Evolutionary conservation across 2,113 vertebrate genomes (phyloP).

Genomic region (Phalacrocorax brasilianus): DNA sequence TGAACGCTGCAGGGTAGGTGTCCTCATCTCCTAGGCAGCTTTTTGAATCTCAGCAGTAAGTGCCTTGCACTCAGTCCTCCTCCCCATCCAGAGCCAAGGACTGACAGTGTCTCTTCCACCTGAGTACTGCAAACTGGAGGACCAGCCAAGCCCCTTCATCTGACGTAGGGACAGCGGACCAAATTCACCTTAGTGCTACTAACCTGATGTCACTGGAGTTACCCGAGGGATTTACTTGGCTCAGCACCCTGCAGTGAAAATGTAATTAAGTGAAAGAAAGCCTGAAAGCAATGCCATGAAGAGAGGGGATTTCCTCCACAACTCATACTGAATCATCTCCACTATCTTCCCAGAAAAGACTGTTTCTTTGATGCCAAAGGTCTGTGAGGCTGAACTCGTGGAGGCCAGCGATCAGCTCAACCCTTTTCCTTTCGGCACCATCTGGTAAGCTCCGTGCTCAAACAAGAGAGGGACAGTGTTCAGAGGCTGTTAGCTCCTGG

Average conservation of each 20-base stretch:
- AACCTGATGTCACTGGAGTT: background rate
- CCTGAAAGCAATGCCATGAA: background rate
- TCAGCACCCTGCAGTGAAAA: background rate
- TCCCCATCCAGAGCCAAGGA: background rate
- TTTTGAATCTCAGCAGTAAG: background rate
- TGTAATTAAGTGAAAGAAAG: background rate
- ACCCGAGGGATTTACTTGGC: background rate
- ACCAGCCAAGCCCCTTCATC: background rate
- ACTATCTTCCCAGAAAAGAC: background rate
- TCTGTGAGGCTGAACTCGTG: background rate
- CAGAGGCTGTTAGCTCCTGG: background rate
- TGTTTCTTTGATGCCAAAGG: background rate
- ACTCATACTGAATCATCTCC: background rate
- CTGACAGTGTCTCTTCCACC: background rate
- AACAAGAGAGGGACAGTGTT: background rate
- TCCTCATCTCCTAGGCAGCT: background rate
- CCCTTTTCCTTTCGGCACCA: background rate
- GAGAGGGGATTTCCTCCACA: background rate
- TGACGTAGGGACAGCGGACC: background rate
- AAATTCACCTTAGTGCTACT: background rate
- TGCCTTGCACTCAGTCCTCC: background rate
- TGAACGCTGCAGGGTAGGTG: rapidly evolving
- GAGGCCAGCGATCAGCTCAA: background rate
- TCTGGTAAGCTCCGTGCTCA: background rate
- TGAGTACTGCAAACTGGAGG: background rate